Conservation (phyloP, 2,113 vertebrate species). For the Malurus melanocephalus region DNA sequence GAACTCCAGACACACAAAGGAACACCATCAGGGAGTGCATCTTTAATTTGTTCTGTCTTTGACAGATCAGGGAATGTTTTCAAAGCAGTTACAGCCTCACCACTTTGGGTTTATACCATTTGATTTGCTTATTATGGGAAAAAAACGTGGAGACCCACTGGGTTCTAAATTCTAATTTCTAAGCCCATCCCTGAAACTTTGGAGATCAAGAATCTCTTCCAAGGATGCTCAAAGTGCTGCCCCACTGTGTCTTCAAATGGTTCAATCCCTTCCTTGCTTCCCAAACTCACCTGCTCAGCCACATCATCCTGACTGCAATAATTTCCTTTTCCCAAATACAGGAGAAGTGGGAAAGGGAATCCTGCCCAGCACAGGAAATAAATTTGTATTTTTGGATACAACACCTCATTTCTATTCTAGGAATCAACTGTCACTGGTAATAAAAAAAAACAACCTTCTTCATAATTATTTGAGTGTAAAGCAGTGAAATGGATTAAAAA, state of each 20-base stretch:
- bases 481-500: background rate
- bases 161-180: background rate
- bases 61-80: background rate
- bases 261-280: background rate
- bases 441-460: background rate
- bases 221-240: background rate
- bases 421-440: background rate
- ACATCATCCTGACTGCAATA: background rate
- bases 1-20: background rate
- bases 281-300: background rate
- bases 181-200: background rate
- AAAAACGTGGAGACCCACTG: accelerated
- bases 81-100: background rate
- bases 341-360: constrained; percentile 1
- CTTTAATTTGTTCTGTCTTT: background rate
- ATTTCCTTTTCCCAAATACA: background rate
- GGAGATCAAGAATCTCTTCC: background rate
- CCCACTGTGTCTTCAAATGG: background rate
- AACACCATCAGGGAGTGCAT: background rate
- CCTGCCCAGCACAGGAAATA: constrained; percentile 38
- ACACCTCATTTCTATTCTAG: background rate
- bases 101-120: background rate
- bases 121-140: background rate
- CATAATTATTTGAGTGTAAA: background rate
- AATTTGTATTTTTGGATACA: background rate